Conservation (phyloP, 2,888 invertebrate genomes). For the Argyresthia albistria region DNA sequence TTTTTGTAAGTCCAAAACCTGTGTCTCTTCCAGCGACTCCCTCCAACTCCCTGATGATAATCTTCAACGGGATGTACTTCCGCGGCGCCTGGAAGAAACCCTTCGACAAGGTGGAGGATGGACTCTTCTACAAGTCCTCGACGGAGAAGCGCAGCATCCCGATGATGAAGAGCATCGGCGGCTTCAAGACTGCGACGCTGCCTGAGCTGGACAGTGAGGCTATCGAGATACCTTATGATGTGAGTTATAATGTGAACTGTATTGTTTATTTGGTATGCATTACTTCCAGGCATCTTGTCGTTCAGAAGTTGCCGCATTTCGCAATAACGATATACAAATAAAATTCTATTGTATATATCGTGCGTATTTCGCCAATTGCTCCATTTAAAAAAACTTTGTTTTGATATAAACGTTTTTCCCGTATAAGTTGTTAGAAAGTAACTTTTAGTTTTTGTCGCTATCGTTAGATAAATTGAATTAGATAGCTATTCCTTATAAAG, state of each 20-base stretch:
- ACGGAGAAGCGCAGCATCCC: conserved; percentile 72
- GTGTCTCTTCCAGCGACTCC: conserved; percentile 33
- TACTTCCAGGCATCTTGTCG: too few relatives aligned
- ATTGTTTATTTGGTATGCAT: not conserved
- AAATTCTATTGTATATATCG: too few relatives aligned
- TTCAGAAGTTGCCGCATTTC: too few relatives aligned
- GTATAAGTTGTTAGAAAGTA: too few relatives aligned
- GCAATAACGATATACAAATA: too few relatives aligned
- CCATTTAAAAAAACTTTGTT: too few relatives aligned
- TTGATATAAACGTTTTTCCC: too few relatives aligned
- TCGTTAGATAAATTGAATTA: too few relatives aligned
- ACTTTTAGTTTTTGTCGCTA: too few relatives aligned
- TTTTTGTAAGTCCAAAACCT: too few relatives aligned
- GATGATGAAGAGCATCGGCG: conserved; percentile 79
- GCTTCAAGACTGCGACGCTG: conserved; percentile 74
- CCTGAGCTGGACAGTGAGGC: conserved; percentile 77
- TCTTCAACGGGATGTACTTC: conserved; percentile 85
- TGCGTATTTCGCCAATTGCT: too few relatives aligned
- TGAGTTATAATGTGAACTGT: conserved; percentile 35
- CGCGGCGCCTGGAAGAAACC: conserved; percentile 82
- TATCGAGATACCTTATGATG: conserved; percentile 82
- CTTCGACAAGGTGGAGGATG: conserved; percentile 69
- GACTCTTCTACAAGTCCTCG: conserved; percentile 76
- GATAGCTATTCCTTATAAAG: too few relatives aligned
- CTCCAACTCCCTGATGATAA: conserved; percentile 74